phyloP scores from a whole-genome alignment of 2,113 vertebrate species.

The Chlamydotis undulata region DNA sequence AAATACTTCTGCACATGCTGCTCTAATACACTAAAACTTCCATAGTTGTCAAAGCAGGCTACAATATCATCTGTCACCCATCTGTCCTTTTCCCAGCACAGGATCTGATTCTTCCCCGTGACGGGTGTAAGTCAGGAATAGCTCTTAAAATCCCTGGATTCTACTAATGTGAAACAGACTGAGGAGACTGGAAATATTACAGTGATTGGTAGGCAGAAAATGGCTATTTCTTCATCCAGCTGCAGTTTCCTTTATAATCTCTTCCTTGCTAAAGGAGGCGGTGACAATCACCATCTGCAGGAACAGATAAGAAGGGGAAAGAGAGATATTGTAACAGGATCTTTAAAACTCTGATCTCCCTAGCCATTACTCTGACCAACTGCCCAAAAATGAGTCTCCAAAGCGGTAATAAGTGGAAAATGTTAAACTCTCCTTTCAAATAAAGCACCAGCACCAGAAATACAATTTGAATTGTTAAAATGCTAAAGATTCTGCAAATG shows the following conservation, averaged over 20 bases:
- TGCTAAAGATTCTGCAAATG: background rate
- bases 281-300: slow-evolving; percentile 14
- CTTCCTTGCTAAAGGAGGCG: background rate
- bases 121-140: background rate
- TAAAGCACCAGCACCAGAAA: background rate
- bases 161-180: background rate
- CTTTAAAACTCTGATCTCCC: background rate
- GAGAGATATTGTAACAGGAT: background rate
- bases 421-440: background rate
- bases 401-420: background rate
- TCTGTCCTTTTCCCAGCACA: background rate
- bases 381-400: background rate
- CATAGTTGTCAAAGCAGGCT: background rate
- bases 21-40: background rate
- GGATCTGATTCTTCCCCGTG: background rate
- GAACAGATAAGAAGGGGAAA: slow-evolving; percentile 25
- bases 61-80: slow-evolving; percentile 43
- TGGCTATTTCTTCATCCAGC: background rate
- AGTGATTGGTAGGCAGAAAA: background rate
- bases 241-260: background rate
- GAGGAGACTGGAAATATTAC: background rate
- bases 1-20: background rate
- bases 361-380: background rate
- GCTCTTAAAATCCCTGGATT: background rate
- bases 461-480: background rate